phyloP scores from a whole-genome alignment of 1,140 invertebrate species.

The Platyscapa corneri region DNA sequence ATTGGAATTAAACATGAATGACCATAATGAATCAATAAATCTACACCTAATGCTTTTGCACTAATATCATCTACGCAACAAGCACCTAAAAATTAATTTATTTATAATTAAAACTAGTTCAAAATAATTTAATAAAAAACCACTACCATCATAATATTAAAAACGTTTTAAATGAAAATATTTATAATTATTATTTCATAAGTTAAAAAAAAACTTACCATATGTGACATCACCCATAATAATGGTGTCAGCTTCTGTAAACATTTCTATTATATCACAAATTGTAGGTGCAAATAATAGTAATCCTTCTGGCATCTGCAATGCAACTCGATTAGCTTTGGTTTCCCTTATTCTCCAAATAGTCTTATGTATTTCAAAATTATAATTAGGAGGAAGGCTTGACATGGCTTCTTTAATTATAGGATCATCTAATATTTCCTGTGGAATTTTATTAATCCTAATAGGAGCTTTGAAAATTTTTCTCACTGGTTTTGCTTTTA shows the following conservation, averaged over 20 bases:
- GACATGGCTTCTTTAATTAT: slow-evolving; percentile 83
- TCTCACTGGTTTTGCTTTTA: slow-evolving; percentile 83
- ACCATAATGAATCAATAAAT: slow-evolving; percentile 97
- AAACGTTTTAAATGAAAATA: neutral
- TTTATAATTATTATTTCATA: neutral
- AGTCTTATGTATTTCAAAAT: slow-evolving; percentile 99
- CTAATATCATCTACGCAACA: slow-evolving; percentile 99
- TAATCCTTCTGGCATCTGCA: slow-evolving; percentile 98
- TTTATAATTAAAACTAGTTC: neutral
- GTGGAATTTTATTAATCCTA: slow-evolving; percentile 87
- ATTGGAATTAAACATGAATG: slow-evolving; percentile 98
- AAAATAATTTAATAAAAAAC: neutral
- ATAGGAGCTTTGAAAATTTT: slow-evolving; percentile 85
- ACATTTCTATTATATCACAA: slow-evolving; percentile 94
- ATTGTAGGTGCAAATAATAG: slow-evolving; percentile 95
- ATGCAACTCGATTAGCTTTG: slow-evolving; percentile 89
- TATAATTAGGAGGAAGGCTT: slow-evolving; percentile 94
- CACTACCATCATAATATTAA: neutral
- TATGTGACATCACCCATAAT: slow-evolving; percentile 99
- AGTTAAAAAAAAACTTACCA: slow-evolving; percentile 71
- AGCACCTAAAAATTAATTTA: slow-evolving; percentile 77
- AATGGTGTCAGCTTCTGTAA: slow-evolving; percentile 93
- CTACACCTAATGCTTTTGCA: slow-evolving; percentile 90
- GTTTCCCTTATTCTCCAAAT: slow-evolving; percentile 94
- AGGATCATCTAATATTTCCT: slow-evolving; percentile 87